Base-by-base conservation (phyloP, 2,888 invertebrate genomes). In the Tinea trinotella region DNA sequence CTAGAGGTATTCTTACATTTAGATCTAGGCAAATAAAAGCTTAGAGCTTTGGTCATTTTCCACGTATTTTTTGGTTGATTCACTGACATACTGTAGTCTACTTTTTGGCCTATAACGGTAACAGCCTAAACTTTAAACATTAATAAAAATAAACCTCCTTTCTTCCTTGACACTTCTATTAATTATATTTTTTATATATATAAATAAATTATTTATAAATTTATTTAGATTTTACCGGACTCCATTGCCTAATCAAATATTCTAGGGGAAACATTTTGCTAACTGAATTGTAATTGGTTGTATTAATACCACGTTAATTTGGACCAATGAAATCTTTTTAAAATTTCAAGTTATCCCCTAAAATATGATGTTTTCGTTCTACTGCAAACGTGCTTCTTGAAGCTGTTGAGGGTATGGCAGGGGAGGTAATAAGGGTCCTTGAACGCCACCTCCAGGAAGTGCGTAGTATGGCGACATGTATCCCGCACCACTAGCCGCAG, bases 351-450 rank as follows among this genome's bases (percentile, higher is more conserved):
- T 40, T 40, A 40, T 40, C 13, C 40, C 40, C 40, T 30, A 30
- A 30, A 30, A 30, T 30, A 15, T 13, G 40, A 40, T 40, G 13
- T 40, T 40, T 12, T 7, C 1, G 4, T 4, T n/a, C 76, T 91
- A 93, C 78, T 93, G 93, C 81, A 93, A 90, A 69, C 93, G 86
- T 49, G 93, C 92, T 74, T 93, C 93, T 75, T 93, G 93, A 56
- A 93, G 88, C 56, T 90, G 89, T 50, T 89, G 89, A n/a, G 89
- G 88, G 67, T 89, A 89, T 7, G 89, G 77, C 22, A 90, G 88
- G 1, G 89, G 91, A 1, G 92, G 92, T 59, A 92, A 90, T 9
- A 91, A 87, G 15, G 88, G 90, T 0, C 82, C 83, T 56, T 85
- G 90, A 7, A 87, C 80, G 6, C 90, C 89, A 19, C 89, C 89